Conservation (phyloP, 2,888 invertebrate species). For the Herminia tarsipennalis region DNA sequence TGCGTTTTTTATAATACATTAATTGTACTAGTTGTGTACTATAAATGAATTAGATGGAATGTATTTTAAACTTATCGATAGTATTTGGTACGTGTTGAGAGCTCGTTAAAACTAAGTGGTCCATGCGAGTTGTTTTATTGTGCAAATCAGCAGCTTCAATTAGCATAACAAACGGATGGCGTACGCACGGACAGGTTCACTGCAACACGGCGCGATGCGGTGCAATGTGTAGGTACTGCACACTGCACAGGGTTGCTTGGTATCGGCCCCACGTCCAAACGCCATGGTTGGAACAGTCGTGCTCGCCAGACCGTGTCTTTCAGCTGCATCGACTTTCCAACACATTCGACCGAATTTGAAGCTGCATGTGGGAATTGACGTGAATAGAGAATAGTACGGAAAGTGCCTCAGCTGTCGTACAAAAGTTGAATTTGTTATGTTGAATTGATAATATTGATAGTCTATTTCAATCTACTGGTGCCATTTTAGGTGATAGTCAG, state of each 20-base stretch:
- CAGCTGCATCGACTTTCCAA: slow-evolving; percentile 66
- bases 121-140: slow-evolving; percentile 72
- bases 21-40: slow-evolving; percentile 3
- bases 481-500: too few species aligned
- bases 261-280: slow-evolving; percentile 72
- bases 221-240: slow-evolving; percentile 10
- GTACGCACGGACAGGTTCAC: slow-evolving; percentile 50
- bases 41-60: slow-evolving; percentile 21
- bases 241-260: slow-evolving; percentile 54
- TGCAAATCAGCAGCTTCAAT: slow-evolving; percentile 75
- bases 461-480: neutral
- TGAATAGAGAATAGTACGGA: slow-evolving; percentile 15
- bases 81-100: slow-evolving; percentile 34
- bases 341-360: slow-evolving; percentile 51
- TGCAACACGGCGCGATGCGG: slow-evolving; percentile 15
- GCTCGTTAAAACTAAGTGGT: slow-evolving; percentile 64
- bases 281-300: slow-evolving; percentile 49
- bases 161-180: slow-evolving; percentile 74
- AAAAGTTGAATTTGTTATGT: slow-evolving; percentile 10
- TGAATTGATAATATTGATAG: neutral
- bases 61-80: slow-evolving; percentile 8
- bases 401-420: slow-evolving; percentile 22
- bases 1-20: slow-evolving; percentile 4
- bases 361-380: slow-evolving; percentile 31
- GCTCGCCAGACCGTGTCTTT: slow-evolving; percentile 75